Base-by-base conservation (phyloP, 2,797 vertebrate genomes). In the Bradypus variegatus region DNA sequence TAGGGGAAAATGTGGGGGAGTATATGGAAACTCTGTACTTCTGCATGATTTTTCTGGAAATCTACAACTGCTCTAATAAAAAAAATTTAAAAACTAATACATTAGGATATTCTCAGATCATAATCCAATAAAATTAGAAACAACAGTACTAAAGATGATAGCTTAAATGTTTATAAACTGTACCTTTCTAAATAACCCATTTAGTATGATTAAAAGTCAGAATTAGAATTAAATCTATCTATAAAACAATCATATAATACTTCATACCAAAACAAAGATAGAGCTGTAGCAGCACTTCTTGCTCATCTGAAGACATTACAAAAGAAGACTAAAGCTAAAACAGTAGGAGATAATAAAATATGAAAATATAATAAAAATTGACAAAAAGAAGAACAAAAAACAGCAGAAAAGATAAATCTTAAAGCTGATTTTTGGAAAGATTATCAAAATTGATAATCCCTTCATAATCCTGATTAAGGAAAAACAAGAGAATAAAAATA, bases 211-310 rank as follows among this genome's bases (percentile, higher is more conserved):
- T 67, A 6, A 80, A 89, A 64, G 75, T 82, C 12, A 64, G 31
- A 60, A 83, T 48, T 94, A 53, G 80, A 92, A 77, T 89, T 31
- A 87, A 92, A 70, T 78, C n/a, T 67, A 41, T 76, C 16, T 67
- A 41, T 33, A 78, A 60, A 25, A 6, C n/a, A 70, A 29, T 84
- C 13, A 38, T 72, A n/a, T 41, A 92, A 91, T 86, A 84, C 25
- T 84, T 87, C 45, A 83, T 62, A 84, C 23, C 18, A 82, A 82
- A 83, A 41, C 14, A 72, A 31, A 67, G 33, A 23, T 60, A 45
- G 6, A 91, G 13, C 53, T 76, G 45, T 72, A 53, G 9, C 38
- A 53, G 16, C 36, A 41, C 23, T 33, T 33, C 65, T 18, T 60
- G 7, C 5, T 53, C 55, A 31, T 23, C 62, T 75, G 55, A 84